Evolutionary conservation across 1,140 invertebrate genomes (phyloP).

Genomic region (Metopolophium dirhodum): DNA sequence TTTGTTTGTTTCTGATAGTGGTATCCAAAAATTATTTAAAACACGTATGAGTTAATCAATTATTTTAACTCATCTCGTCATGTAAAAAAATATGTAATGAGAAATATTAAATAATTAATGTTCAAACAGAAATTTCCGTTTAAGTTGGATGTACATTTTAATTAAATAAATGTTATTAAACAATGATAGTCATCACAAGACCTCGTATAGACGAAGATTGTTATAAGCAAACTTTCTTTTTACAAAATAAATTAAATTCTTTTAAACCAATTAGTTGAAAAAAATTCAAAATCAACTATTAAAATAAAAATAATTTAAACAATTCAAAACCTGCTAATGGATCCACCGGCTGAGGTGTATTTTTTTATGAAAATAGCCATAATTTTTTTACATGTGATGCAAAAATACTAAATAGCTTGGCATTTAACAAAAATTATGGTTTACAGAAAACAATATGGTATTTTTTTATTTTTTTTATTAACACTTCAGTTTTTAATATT

Average conservation of each 20-base stretch:
- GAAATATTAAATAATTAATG: not conserved
- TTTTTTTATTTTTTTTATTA: not conserved
- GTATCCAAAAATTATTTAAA: not conserved
- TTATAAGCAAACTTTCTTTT: not conserved
- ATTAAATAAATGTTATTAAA: not conserved
- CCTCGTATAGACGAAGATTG: not conserved
- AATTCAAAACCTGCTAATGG: not conserved
- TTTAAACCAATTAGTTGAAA: not conserved
- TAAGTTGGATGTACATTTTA: not conserved
- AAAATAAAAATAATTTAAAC: not conserved
- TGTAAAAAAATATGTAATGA: not conserved
- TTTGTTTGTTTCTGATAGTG: not conserved
- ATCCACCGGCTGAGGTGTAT: not conserved
- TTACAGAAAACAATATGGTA: not conserved
- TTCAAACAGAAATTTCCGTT: not conserved
- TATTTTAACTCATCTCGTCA: not conserved
- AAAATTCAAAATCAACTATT: not conserved
- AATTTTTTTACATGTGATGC: not conserved
- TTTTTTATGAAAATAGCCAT: not conserved
- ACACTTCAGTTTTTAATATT: conserved; percentile 5
- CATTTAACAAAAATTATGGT: not conserved
- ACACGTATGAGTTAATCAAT: not conserved
- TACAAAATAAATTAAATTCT: not conserved
- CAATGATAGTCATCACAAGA: not conserved
- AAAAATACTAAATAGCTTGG: not conserved